Percentiles rank a stretch among this genome's conserved stretches.
Conservation (phyloP, 2,888 invertebrate genomes). For the Philereme transversata region DNA sequence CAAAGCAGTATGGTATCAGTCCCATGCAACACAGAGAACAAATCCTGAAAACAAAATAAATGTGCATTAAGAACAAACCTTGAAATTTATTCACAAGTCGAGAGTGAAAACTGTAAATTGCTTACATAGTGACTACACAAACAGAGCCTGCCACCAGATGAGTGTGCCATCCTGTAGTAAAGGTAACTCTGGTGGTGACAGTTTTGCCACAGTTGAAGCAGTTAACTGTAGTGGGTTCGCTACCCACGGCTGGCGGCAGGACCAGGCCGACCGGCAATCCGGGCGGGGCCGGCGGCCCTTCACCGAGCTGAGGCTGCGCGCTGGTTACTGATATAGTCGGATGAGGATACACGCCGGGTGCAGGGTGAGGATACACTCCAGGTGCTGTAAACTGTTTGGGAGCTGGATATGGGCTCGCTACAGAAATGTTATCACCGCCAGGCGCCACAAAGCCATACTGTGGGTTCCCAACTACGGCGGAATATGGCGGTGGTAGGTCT, state of each 20-base stretch:
- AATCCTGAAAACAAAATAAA: slow-evolving; percentile 57
- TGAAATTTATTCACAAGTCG: background rate
- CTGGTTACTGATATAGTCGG: slow-evolving; percentile 60
- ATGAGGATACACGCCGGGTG: slow-evolving; percentile 63
- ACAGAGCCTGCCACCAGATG: slow-evolving; percentile 77
- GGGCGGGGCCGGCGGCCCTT: slow-evolving; percentile 53
- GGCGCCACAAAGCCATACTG: slow-evolving; percentile 68
- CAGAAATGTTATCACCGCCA: slow-evolving; percentile 36
- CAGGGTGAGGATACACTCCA: slow-evolving; percentile 66
- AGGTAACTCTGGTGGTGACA: slow-evolving; percentile 76
- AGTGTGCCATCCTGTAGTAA: slow-evolving; percentile 79
- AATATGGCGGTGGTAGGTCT: slow-evolving; percentile 78
- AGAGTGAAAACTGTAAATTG: slow-evolving; percentile 28
- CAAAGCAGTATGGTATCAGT: slow-evolving; percentile 77
- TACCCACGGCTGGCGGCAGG: slow-evolving; percentile 70
- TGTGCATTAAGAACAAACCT: background rate
- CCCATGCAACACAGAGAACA: slow-evolving; percentile 79
- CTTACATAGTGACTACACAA: slow-evolving; percentile 78
- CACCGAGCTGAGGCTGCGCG: slow-evolving; percentile 58
- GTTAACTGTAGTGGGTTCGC: slow-evolving; percentile 73
- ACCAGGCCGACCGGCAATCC: slow-evolving; percentile 66
- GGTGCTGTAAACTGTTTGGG: slow-evolving; percentile 71
- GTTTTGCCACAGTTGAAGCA: slow-evolving; percentile 77
- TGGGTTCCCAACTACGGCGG: slow-evolving; percentile 72
- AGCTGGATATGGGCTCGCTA: slow-evolving; percentile 47